Evolutionary conservation across 2,888 invertebrate species (phyloP), one percentile per base, ranked within the genome.

Genomic region (Miltochrista miniata): DNA sequence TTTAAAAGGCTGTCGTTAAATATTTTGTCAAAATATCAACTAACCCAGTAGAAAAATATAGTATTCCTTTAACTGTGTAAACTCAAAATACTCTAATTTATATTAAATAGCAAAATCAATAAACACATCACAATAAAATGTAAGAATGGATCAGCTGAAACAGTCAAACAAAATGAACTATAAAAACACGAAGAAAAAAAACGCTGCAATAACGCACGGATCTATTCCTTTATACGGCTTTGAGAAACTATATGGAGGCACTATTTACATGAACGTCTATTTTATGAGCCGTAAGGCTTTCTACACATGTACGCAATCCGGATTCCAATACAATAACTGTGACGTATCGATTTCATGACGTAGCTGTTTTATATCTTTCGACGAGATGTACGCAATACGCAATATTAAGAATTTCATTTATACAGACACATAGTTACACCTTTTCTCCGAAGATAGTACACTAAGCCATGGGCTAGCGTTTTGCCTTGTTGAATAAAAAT

Each of bases 191-290:
- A 31, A 46, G 34, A 43, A 64, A 64, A 64, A 64, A 67, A 52
- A 54, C 54, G 51, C 44, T n/a, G 47, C 44, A 46, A 64, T 64
- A 57, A 57, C 52, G 34, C 1, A 55, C 35, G 55, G 45, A 67
- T 67, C 54, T 30, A 15, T 64, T 64, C 54, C 51, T 64, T 64
- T 54, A 64, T 52, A 64, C 54, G 43, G 55, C 64, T 68, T 64
- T 64, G 64, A 55, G 60, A 56, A 64, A 55, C 56, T 64, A 45
- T 40, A 40, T 29, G 42, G 24, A 14, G 30, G 30, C 30, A 54
- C 42, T 67, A 67, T 64, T 64, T 64, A 68, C 64, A 64, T 68
- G 56, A 34, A 36, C 50, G 37, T 54, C 60, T 53, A 45, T 64
- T 64, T 67, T 64, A 64, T 64, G 54, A 45, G 46, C 12, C n/a